Evolutionary conservation across 2,888 invertebrate genomes (phyloP).

Genomic region (Lampropteryx suffumata): DNA sequence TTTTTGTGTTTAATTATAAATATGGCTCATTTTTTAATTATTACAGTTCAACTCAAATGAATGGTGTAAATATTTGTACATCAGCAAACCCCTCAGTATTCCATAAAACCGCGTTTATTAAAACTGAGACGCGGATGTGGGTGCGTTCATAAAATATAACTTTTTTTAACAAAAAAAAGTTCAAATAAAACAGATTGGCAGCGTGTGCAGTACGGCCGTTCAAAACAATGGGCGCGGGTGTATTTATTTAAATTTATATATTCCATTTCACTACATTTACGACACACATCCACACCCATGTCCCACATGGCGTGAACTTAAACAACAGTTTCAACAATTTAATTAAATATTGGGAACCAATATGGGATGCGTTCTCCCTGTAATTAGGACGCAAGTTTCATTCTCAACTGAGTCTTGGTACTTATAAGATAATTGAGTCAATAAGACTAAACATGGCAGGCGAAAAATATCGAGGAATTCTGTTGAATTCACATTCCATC

Average conservation of each 20-base stretch:
- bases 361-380: too few relatives aligned
- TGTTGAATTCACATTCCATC: too few relatives aligned
- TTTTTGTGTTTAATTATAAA: too few relatives aligned
- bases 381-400: too few relatives aligned
- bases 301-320: constrained; percentile 37
- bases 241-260: constrained; percentile 4
- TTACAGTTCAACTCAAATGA: too few relatives aligned
- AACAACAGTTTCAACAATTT: neutral
- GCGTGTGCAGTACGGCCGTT: constrained; percentile 44
- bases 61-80: too few relatives aligned
- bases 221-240: constrained; percentile 60
- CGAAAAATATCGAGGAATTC: too few relatives aligned
- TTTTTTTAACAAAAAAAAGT: neutral
- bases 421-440: too few relatives aligned
- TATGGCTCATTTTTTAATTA: too few relatives aligned
- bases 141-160: constrained; percentile 47
- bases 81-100: neutral
- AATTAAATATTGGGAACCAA: too few relatives aligned
- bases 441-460: too few relatives aligned
- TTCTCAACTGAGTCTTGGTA: too few relatives aligned
- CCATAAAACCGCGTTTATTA: constrained; percentile 5
- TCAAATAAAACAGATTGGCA: constrained; percentile 17
- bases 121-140: constrained; percentile 48
- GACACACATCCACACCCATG: constrained; percentile 59
- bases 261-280: neutral